Conservation (phyloP, 1,140 invertebrate genomes). For the Drosophila pseudoananassae region DNA sequence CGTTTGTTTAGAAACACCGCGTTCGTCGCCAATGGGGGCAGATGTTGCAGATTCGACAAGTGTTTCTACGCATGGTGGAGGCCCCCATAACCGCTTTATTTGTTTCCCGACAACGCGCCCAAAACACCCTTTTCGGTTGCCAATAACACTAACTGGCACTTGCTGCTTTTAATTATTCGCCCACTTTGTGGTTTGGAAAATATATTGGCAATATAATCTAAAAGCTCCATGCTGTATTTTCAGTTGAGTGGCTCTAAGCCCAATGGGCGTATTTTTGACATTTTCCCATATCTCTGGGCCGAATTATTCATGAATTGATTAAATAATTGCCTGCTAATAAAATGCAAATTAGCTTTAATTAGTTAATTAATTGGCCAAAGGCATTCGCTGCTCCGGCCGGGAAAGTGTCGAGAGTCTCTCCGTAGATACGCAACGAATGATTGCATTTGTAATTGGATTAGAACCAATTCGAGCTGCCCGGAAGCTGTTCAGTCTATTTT, state of each 20-base stretch:
- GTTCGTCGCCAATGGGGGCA: constrained; percentile 39
- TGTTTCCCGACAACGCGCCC: background rate
- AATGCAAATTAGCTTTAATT: constrained; percentile 71
- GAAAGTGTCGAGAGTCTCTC: constrained; percentile 28
- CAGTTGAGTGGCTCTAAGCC: background rate
- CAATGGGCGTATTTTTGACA: constrained; percentile 6
- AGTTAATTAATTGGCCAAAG: constrained; percentile 61
- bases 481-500: background rate
- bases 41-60: background rate
- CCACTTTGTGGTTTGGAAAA: constrained; percentile 20
- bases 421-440: constrained; percentile 19
- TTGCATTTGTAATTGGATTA: constrained; percentile 38
- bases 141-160: constrained; percentile 56
- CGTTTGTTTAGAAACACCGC: constrained; percentile 21
- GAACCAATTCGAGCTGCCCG: constrained; percentile 4
- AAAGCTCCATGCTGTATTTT: background rate
- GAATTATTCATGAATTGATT: constrained; percentile 62
- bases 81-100: too few relatives aligned
- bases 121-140: constrained; percentile 1
- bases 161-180: constrained; percentile 64
- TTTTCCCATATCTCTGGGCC: background rate
- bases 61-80: too few relatives aligned
- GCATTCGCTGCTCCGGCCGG: constrained; percentile 27
- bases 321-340: constrained; percentile 68
- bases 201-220: too few relatives aligned